A percentile compares a stretch with the other conserved stretches of the same genome.
Conservation (phyloP, 2,888 invertebrate species). For the Drosophila flavopinicola region DNA sequence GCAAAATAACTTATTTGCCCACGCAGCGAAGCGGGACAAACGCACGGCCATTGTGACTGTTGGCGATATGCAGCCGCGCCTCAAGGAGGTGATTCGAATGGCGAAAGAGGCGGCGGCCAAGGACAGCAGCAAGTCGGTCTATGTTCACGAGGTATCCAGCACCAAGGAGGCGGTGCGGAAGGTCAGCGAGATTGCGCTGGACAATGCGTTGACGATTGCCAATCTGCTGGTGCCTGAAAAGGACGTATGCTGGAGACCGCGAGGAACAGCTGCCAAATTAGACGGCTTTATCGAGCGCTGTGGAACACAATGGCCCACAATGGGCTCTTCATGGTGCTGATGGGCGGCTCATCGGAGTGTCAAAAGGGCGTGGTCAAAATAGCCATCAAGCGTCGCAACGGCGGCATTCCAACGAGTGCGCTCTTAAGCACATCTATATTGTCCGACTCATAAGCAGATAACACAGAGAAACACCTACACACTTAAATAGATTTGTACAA, state of each 20-base stretch:
- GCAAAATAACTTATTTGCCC: conserved; percentile 82
- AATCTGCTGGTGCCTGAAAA: conserved; percentile 76
- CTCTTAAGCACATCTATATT: conserved; percentile 13
- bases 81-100: conserved; percentile 72
- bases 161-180: conserved; percentile 86
- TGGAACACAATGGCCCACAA: conserved; percentile 87
- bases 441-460: conserved; percentile 6
- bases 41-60: conserved; percentile 81
- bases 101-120: conserved; percentile 54
- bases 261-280: conserved; percentile 84
- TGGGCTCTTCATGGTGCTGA: conserved; percentile 88
- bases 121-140: conserved; percentile 65
- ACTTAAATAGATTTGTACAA: conserved; percentile 6
- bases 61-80: conserved; percentile 66
- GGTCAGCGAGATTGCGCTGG: conserved; percentile 84
- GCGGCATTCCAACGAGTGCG: conserved; percentile 32
- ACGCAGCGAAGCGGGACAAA: conserved; percentile 77
- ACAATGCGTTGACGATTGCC: conserved; percentile 82
- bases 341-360: conserved; percentile 87
- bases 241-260: conserved; percentile 85
- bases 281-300: conserved; percentile 87
- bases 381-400: conserved; percentile 77
- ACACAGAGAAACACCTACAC: background rate
- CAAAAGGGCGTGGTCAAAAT: conserved; percentile 84
- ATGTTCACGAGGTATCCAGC: conserved; percentile 85